Evolutionary conservation across 2,113 vertebrate species (phyloP).

Genomic region (Hemiprocne comata): DNA sequence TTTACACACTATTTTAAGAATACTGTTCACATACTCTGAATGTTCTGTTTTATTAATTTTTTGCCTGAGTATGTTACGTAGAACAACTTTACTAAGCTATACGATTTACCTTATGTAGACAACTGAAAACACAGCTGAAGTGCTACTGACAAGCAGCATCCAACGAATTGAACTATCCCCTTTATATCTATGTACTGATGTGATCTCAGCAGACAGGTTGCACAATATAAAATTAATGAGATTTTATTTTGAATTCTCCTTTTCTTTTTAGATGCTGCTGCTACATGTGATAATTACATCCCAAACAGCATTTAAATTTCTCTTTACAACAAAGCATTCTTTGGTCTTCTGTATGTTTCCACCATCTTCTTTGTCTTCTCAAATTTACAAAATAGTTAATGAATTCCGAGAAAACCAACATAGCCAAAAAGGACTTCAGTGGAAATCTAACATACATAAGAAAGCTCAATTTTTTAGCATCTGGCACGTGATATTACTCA

Average conservation of each 20-base stretch:
- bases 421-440: background rate
- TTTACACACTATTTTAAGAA: background rate
- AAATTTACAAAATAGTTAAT: background rate
- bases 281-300: background rate
- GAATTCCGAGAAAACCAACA: background rate
- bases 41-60: background rate
- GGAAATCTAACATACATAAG: rapidly evolving
- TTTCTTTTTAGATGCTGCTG: background rate
- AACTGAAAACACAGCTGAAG: background rate
- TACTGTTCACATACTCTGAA: background rate
- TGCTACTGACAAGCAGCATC: background rate
- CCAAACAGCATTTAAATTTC: background rate
- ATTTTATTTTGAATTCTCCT: background rate
- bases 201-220: background rate
- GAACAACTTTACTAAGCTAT: background rate
- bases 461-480: background rate
- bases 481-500: background rate
- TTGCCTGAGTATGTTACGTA: background rate
- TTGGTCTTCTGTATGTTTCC: background rate
- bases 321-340: background rate
- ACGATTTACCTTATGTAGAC: background rate
- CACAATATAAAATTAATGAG: background rate
- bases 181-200: background rate
- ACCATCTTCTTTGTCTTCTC: background rate
- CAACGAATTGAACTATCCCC: background rate